A percentile compares a stretch with the other conserved stretches of the same genome.
These are phyloP conservation scores for Brachionus sp. DNA, from an alignment of 1,140 invertebrate species.

Conservation along the genomic window DNA sequence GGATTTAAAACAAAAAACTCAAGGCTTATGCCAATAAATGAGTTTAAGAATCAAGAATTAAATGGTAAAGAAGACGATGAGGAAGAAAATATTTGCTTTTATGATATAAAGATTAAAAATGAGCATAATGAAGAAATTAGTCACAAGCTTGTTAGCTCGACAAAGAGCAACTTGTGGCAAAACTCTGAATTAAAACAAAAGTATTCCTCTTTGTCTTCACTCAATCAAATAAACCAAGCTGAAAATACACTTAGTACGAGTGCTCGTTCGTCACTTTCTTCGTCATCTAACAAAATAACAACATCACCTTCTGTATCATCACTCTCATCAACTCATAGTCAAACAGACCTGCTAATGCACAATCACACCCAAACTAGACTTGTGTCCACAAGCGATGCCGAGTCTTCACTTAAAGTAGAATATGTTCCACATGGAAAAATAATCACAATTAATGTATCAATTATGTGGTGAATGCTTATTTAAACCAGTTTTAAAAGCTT, in stretches of 20 bases:
- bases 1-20: neutral
- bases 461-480: slow-evolving; percentile 20
- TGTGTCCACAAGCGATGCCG: neutral
- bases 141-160: neutral
- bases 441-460: slow-evolving; percentile 24
- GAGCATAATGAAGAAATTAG: neutral
- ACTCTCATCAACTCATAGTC: neutral
- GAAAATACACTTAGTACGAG: slow-evolving; percentile 5
- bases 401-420: slow-evolving; percentile 18
- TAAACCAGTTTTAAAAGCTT: neutral
- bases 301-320: slow-evolving; percentile 1
- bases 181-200: neutral
- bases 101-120: slow-evolving; percentile 36
- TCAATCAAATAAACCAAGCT: neutral
- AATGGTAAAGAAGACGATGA: slow-evolving; percentile 8
- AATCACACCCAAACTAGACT: slow-evolving; percentile 21
- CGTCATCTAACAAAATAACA: slow-evolving; percentile 29
- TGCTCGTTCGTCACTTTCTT: slow-evolving; percentile 33
- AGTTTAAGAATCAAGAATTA: neutral
- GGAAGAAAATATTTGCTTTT: slow-evolving; percentile 25
- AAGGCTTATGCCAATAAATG: neutral
- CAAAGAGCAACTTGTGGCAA: neutral
- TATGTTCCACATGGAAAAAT: slow-evolving; percentile 32
- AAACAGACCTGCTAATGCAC: neutral
- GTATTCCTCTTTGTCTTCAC: slow-evolving; percentile 8